Conservation (phyloP, 2,113 vertebrate genomes). For the Rhipidura dahli region DNA sequence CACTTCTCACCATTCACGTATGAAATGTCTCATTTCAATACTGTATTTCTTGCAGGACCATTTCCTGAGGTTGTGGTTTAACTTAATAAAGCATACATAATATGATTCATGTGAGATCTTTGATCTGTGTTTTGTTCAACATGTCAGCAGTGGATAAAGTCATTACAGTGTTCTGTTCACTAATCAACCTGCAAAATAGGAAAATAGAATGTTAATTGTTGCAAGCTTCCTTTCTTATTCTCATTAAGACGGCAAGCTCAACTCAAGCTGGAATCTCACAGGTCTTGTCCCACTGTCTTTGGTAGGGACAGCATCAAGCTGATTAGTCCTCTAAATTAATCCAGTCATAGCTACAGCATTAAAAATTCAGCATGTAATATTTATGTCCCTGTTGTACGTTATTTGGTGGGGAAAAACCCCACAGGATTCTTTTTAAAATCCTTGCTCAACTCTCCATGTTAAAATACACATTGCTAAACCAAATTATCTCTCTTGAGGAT, state of each 20-base stretch:
- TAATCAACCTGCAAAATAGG: constrained; percentile 15
- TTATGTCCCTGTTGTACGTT: background rate
- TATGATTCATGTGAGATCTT: background rate
- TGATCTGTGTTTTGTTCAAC: constrained; percentile 5
- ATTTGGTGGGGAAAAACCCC: background rate
- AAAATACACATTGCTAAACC: background rate
- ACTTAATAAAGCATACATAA: background rate
- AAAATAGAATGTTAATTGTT: constrained; percentile 26
- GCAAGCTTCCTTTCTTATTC: constrained; percentile 20
- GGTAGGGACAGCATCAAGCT: background rate
- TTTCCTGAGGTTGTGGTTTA: background rate
- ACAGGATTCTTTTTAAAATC: background rate
- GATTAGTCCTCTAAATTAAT: background rate
- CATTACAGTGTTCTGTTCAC: constrained; percentile 24
- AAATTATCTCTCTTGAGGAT: background rate
- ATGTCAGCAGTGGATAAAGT: background rate
- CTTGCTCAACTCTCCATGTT: background rate
- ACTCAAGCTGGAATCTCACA: background rate
- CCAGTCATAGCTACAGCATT: background rate
- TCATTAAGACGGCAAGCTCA: background rate
- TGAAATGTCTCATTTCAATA: background rate
- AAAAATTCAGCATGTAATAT: background rate
- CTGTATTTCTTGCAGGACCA: background rate
- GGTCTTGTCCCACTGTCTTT: background rate
- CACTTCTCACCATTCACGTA: background rate